Conservation (phyloP, 2,888 invertebrate genomes). For the Tenthredo livida region DNA sequence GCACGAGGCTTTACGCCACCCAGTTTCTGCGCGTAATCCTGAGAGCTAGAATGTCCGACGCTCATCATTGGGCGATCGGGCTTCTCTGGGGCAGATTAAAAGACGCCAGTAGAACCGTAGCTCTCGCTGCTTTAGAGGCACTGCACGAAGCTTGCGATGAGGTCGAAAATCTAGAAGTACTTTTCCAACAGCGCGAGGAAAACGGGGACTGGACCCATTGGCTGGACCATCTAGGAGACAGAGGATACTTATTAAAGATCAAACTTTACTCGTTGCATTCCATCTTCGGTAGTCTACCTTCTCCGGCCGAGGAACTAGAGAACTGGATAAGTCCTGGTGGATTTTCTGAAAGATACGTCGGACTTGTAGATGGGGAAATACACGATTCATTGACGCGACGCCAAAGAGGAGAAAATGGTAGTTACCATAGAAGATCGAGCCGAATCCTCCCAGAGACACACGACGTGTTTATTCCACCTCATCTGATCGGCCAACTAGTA, state of each 20-base stretch:
- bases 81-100: slow-evolving; percentile 91
- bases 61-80: slow-evolving; percentile 92
- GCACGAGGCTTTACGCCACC: slow-evolving; percentile 91
- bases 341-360: slow-evolving; percentile 85
- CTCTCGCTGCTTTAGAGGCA: slow-evolving; percentile 88
- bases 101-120: slow-evolving; percentile 90
- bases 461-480: slow-evolving; percentile 83
- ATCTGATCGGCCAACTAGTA: slow-evolving; percentile 91
- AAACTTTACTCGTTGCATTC: slow-evolving; percentile 79
- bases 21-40: slow-evolving; percentile 94
- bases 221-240: slow-evolving; percentile 80
- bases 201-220: slow-evolving; percentile 75
- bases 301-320: slow-evolving; percentile 73
- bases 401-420: slow-evolving; percentile 88
- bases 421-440: slow-evolving; percentile 85
- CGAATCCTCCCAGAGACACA: slow-evolving; percentile 81
- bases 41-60: slow-evolving; percentile 86
- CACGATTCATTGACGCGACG: slow-evolving; percentile 93
- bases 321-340: slow-evolving; percentile 74
- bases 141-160: slow-evolving; percentile 97
- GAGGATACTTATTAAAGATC: slow-evolving; percentile 80
- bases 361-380: slow-evolving; percentile 92
- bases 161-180: slow-evolving; percentile 74
- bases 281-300: slow-evolving; percentile 79
- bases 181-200: slow-evolving; percentile 67